A percentile compares a stretch with the other conserved stretches of the same genome.
These are phyloP conservation scores for Cladopsammia gracilis DNA, from an alignment of 64 coral and sea anemone genomes.

Conservation along the genomic window DNA sequence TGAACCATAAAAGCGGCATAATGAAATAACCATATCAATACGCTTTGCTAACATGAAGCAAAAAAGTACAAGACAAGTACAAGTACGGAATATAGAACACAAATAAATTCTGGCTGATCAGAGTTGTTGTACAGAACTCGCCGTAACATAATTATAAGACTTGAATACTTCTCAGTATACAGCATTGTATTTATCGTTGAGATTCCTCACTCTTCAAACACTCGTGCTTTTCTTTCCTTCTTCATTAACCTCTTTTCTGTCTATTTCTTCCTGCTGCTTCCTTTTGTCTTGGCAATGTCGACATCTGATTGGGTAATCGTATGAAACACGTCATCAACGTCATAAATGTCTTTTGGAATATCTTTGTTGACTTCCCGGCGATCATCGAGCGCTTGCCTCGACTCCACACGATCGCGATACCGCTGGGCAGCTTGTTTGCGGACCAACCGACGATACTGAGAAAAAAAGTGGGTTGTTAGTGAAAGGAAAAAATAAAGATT, in stretches of 20 bases:
- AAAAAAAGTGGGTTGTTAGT: background rate
- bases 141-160: too few relatives aligned
- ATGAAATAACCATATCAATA: too few relatives aligned
- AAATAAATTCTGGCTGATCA: too few relatives aligned
- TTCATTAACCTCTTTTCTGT: background rate
- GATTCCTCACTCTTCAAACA: background rate
- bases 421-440: conserved; percentile 84
- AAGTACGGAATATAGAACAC: too few relatives aligned
- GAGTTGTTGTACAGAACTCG: too few relatives aligned
- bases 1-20: too few relatives aligned
- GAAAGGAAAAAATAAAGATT: too few relatives aligned
- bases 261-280: background rate
- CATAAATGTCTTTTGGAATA: conserved; percentile 80
- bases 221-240: background rate
- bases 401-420: conserved; percentile 76
- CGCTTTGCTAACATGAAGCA: too few relatives aligned
- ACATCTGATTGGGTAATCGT: conserved; percentile 96
- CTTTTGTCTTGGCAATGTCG: conserved; percentile 62
- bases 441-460: conserved; percentile 87
- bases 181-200: too few relatives aligned
- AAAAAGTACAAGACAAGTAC: too few relatives aligned
- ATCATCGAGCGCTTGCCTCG: conserved; percentile 71
- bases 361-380: conserved; percentile 83
- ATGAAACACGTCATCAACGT: conserved; percentile 96
- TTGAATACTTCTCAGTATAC: too few relatives aligned